Base-by-base conservation (phyloP, 2,113 vertebrate genomes). In the Ctenomys sociabilis region DNA sequence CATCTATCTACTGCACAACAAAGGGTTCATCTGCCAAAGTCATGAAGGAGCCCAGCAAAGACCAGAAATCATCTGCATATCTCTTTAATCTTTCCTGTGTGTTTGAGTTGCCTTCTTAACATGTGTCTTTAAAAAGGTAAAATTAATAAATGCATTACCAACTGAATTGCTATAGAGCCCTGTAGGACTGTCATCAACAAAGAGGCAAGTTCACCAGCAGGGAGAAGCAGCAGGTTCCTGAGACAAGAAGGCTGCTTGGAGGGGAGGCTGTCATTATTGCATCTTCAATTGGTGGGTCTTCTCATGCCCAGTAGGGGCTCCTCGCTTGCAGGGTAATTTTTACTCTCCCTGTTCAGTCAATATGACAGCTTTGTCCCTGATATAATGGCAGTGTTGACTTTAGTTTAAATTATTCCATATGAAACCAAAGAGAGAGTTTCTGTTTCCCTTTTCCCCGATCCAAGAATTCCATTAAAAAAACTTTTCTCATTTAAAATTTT, bases 241-340 rank as follows among this genome's bases (percentile, higher is more conserved):
- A 96, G 96, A 87, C 92, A 95, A 97, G 97, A 97, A 97, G 96
- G 91, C 96, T 96, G 95, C 97, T 97, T 88, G 94, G 64, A 91
- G 92, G 96, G 97, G 97, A 97, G 96, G 90, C 96, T 98, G 96
- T 97, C 98, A 97, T 97, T 91, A 57, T 83, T 88, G 63, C 98
- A 94, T 98, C 97, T 97, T 97, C 97, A 95, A 1, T 57, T 95
- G 96, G 88, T 90, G 93, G 97, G 97, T 97, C 98, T 97, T 98
- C 99, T 98, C 98, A 92, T 97, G 96, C 94, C 96, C 95, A 12
- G 97, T 97, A 96, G 98, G 98, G 95, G 77, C 95, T 97, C 97
- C 86, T 97, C 96, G 86, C 97, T 78, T 61, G 81, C 95, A 93
- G 95, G 96, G 84, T 97, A 94, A 98, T 97, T 98, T 98, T 97